Conservation (phyloP, 2,113 vertebrate species). For the Suricata suricatta region DNA sequence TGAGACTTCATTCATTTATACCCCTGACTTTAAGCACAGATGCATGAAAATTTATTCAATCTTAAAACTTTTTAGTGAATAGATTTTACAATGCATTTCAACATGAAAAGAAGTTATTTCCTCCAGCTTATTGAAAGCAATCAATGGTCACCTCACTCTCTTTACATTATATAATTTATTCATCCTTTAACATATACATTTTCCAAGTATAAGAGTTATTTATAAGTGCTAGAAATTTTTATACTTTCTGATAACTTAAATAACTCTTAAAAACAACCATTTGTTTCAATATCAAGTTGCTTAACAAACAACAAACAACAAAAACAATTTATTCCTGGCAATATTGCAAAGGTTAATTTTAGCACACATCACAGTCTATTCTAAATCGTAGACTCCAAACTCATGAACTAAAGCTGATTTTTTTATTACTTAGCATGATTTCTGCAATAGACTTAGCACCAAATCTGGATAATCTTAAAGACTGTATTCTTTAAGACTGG, state of each 20-base stretch:
- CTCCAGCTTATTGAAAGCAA: background rate
- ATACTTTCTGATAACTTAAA: background rate
- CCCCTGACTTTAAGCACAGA: background rate
- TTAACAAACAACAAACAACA: background rate
- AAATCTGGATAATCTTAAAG: constrained; percentile 18
- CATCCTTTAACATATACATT: background rate
- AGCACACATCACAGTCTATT: background rate
- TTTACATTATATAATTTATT: background rate
- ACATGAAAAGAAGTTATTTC: background rate
- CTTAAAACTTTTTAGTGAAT: background rate
- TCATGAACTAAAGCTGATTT: background rate
- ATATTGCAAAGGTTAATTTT: constrained; percentile 24
- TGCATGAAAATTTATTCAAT: background rate
- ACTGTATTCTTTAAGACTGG: background rate
- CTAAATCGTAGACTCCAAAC: background rate
- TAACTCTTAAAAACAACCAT: background rate
- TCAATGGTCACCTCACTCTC: background rate
- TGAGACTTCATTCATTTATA: background rate
- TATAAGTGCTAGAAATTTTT: background rate
- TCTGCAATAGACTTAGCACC: background rate
- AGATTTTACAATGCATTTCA: background rate
- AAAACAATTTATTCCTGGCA: background rate
- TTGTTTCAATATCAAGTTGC: constrained; percentile 5
- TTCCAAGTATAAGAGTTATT: background rate
- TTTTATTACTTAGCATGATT: background rate